phyloP scores from a whole-genome alignment of 1,140 invertebrate genomes.

The Pseudomyrmex sp. region DNA sequence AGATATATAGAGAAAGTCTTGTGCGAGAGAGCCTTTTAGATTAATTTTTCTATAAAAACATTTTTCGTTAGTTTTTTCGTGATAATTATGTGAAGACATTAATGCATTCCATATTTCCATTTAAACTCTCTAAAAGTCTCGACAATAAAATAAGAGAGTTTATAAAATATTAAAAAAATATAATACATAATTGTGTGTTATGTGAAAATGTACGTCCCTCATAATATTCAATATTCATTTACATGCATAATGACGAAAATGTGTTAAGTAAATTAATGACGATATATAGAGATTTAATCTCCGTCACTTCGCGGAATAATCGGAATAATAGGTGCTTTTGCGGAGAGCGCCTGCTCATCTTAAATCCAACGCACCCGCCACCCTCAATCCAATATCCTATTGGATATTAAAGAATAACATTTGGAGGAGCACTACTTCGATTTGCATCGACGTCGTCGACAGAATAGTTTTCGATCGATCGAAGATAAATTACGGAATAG shows the following conservation, averaged over 20 bases:
- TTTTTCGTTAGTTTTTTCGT: neutral
- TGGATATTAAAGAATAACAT: conserved; percentile 77
- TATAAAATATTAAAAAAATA: no score
- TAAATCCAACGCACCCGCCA: conserved; percentile 9
- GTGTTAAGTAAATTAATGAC: conserved; percentile 75
- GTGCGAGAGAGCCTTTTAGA: no score
- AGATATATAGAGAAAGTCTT: no score
- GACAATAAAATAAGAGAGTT: no score
- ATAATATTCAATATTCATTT: neutral
- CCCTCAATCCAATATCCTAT: conserved; percentile 64
- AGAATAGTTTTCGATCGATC: neutral
- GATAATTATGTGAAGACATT: no score
- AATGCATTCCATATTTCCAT: no score
- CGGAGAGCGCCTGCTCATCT: conserved; percentile 57
- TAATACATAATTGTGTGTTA: no score
- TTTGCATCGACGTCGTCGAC: conserved; percentile 53
- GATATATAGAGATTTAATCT: conserved; percentile 77
- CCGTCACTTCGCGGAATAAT: conserved; percentile 62
- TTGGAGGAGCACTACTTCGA: conserved; percentile 48
- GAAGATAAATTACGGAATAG: conserved; percentile 3
- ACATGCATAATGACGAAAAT: conserved; percentile 70
- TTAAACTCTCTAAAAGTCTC: no score
- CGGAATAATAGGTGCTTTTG: conserved; percentile 27
- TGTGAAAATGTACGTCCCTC: no score
- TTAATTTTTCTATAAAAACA: neutral